phyloP scores from a whole-genome alignment of 2,888 invertebrate species.

The Cyclophora punctaria region DNA sequence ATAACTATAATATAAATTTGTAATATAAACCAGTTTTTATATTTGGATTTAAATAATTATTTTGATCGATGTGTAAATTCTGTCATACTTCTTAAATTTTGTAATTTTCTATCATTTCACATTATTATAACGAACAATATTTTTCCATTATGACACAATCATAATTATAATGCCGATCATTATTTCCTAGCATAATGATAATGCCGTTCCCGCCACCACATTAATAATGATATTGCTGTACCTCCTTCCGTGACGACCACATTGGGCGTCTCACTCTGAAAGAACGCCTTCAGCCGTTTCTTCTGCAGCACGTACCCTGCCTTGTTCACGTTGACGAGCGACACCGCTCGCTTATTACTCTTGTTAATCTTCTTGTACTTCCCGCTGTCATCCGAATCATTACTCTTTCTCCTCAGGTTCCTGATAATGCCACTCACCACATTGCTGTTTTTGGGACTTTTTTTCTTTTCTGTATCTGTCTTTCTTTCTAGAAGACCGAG shows the following conservation, averaged over 20 bases:
- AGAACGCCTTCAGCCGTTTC: conserved; percentile 56
- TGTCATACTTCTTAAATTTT: too few relatives aligned
- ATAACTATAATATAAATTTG: too few relatives aligned
- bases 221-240: conserved; percentile 24
- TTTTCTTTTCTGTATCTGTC: conserved; percentile 49
- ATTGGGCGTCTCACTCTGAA: conserved; percentile 64
- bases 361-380: conserved; percentile 68
- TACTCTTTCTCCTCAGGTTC: conserved; percentile 51
- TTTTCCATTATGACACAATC: too few relatives aligned
- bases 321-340: conserved; percentile 54
- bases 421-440: conserved; percentile 55
- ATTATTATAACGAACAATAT: too few relatives aligned
- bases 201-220: too few relatives aligned
- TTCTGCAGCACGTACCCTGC: conserved; percentile 51
- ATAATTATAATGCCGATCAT: too few relatives aligned
- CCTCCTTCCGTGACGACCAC: conserved; percentile 73
- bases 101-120: too few relatives aligned
- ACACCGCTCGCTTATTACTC: conserved; percentile 61
- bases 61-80: too few relatives aligned
- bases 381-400: conserved; percentile 61
- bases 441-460: conserved; percentile 45
- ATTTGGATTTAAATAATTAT: too few relatives aligned
- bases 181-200: too few relatives aligned
- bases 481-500: conserved; percentile 63
- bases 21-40: too few relatives aligned